A percentile compares a stretch with the other conserved stretches of the same genome.
Conservation (phyloP, 2,113 vertebrate species). For the Myxocyprinus asiaticus region DNA sequence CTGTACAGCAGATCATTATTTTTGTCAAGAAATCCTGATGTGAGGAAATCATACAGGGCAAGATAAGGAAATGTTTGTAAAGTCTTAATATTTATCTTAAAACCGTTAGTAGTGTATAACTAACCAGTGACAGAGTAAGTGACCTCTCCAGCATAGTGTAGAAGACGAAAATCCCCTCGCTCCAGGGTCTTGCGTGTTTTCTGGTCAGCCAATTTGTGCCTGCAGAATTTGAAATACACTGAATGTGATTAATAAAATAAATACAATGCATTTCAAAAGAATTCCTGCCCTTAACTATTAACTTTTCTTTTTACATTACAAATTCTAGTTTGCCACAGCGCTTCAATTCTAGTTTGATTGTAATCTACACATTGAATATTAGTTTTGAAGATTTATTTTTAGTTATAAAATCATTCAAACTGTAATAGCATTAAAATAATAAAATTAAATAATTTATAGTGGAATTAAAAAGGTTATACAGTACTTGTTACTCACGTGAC, state of each 20-base stretch:
- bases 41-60: conserved; percentile 21
- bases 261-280: neutral
- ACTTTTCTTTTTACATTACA: neutral
- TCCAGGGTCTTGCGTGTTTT: conserved; percentile 87
- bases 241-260: neutral
- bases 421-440: neutral
- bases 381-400: no score
- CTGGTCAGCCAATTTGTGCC: conserved; percentile 90
- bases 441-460: neutral
- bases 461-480: neutral
- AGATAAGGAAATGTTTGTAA: neutral
- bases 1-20: conserved; percentile 93
- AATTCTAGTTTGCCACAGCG: neutral
- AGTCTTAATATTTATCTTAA: neutral
- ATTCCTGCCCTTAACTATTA: neutral
- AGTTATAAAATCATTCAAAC: no score
- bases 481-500: conserved; percentile 79
- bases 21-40: conserved; percentile 92
- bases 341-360: no score
- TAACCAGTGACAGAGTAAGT: conserved; percentile 93
- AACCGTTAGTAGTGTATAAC: conserved; percentile 42
- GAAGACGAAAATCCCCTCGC: conserved; percentile 89
- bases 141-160: conserved; percentile 94
- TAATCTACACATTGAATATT: no score
- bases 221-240: conserved; percentile 55